Conservation (phyloP, 2,888 invertebrate species). For the Tethea ocularis region DNA sequence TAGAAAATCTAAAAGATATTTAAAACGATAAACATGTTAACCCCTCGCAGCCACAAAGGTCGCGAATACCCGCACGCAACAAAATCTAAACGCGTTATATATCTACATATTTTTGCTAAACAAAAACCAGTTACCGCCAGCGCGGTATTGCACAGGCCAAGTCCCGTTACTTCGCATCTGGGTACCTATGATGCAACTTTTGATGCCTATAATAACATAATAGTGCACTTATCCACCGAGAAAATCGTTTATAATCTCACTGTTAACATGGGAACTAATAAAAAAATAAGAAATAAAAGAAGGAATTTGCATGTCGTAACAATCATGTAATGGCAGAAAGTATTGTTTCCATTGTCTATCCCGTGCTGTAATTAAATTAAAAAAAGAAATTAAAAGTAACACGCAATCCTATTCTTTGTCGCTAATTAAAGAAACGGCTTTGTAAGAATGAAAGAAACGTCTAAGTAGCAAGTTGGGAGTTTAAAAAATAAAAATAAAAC, state of each 20-base stretch:
- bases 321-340: conserved; percentile 66
- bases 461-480: conserved; percentile 80
- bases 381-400: conserved; percentile 70
- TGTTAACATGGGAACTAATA: conserved; percentile 28
- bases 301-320: conserved; percentile 69
- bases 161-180: conserved; percentile 72
- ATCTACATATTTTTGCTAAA: conserved; percentile 64
- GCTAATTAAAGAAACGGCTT: conserved; percentile 79
- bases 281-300: conserved; percentile 40
- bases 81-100: conserved; percentile 48
- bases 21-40: conserved; percentile 55
- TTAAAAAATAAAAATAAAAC: conserved; percentile 55
- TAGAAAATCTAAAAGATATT: conserved; percentile 14
- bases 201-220: conserved; percentile 80
- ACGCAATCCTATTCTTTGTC: conserved; percentile 79
- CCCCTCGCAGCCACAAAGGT: conserved; percentile 60
- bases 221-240: conserved; percentile 64
- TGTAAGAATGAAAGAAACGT: conserved; percentile 72
- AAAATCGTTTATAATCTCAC: conserved; percentile 34
- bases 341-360: conserved; percentile 74
- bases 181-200: conserved; percentile 71
- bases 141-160: conserved; percentile 66
- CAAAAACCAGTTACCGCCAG: conserved; percentile 69
- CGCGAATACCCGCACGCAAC: conserved; percentile 67
- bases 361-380: conserved; percentile 73